Evolutionary conservation across 2,888 invertebrate species (phyloP).

Genomic region (Sicus ferrugineus): DNA sequence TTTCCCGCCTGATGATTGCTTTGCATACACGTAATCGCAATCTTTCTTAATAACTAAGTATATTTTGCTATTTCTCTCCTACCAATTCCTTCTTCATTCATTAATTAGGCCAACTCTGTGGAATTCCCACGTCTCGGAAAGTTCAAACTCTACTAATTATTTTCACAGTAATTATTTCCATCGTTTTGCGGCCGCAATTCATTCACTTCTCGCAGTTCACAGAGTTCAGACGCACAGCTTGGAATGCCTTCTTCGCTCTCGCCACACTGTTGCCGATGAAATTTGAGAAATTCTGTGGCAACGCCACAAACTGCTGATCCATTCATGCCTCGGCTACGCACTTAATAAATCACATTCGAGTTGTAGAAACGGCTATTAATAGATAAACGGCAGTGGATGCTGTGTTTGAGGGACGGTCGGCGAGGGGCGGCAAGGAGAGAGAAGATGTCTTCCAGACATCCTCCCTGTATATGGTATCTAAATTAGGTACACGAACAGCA

Average conservation of each 20-base stretch:
- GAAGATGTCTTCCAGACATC: not conserved
- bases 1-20: too few species aligned
- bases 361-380: not conserved
- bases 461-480: not conserved
- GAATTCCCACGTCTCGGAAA: conserved; percentile 5
- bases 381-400: not conserved
- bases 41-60: too few species aligned
- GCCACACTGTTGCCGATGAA: not conserved
- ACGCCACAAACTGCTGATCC: conserved; percentile 10
- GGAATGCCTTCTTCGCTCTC: not conserved
- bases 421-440: not conserved
- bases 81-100: not conserved
- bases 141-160: not conserved
- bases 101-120: too few species aligned
- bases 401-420: too few species aligned
- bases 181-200: not conserved
- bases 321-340: conserved; percentile 26
- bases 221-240: not conserved
- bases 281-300: conserved; percentile 23
- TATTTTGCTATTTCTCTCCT: too few species aligned
- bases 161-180: conserved; percentile 14
- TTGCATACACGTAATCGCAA: too few species aligned
- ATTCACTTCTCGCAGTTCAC: not conserved
- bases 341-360: conserved; percentile 20
- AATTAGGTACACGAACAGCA: not conserved